A percentile compares a stretch with the other conserved stretches of the same genome.
These are phyloP conservation scores for Scaptomyza tumidula DNA, from an alignment of 2,888 invertebrate genomes.

Conservation along the genomic window DNA sequence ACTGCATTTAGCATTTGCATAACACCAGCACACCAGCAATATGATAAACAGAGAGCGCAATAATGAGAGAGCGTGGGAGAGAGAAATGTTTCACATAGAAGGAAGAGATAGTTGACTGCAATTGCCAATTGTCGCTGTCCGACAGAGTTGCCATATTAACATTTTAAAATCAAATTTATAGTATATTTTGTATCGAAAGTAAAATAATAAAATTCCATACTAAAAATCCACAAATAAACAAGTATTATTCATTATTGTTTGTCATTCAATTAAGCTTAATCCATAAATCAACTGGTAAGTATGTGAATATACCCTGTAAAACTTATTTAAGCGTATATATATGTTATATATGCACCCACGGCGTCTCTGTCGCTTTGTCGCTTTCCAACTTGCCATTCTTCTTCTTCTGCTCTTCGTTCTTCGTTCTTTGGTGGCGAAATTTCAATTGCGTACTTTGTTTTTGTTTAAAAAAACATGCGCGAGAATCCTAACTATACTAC, in stretches of 20 bases:
- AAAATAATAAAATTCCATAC: neutral
- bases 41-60: conserved; percentile 32
- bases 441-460: conserved; percentile 70
- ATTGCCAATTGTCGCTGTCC: conserved; percentile 9
- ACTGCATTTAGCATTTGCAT: conserved; percentile 68
- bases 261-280: neutral
- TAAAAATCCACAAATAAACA: neutral
- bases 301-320: neutral
- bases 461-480: conserved; percentile 27
- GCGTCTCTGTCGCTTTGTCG: conserved; percentile 31
- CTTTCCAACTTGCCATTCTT: conserved; percentile 10
- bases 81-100: conserved; percentile 3
- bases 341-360: neutral
- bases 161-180: neutral
- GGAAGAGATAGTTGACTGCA: conserved; percentile 4
- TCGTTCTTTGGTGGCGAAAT: conserved; percentile 15
- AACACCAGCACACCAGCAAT: conserved; percentile 46
- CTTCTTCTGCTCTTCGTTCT: conserved; percentile 21
- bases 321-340: too few relatives aligned
- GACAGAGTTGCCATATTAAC: conserved; percentile 25
- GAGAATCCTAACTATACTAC: conserved; percentile 21
- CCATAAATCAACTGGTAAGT: too few relatives aligned
- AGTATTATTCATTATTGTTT: neutral
- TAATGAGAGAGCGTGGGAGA: conserved; percentile 5
- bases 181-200: neutral